Evolutionary conservation across 2,113 vertebrate species (phyloP).

Genomic region (Cyprinodon variegatus): DNA sequence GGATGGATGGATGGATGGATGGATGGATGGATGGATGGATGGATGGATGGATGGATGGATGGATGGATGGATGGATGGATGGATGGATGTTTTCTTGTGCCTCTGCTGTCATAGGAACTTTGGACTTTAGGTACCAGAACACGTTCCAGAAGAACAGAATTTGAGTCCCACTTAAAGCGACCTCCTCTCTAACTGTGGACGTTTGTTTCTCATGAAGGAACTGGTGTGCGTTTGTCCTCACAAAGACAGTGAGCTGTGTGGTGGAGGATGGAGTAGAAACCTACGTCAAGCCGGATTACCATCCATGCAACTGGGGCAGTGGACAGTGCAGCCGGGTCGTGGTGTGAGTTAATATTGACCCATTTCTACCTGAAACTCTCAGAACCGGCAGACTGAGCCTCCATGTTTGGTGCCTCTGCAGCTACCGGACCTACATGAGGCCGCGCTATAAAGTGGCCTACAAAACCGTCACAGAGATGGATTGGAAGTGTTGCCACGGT

Average conservation of each 20-base stretch:
- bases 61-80: no score
- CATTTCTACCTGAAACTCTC: neutral
- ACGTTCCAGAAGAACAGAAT: neutral
- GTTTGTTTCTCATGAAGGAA: conserved; percentile 80
- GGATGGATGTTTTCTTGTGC: neutral
- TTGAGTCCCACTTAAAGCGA: neutral
- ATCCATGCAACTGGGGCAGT: conserved; percentile 91
- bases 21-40: no score
- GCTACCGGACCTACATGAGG: conserved; percentile 91
- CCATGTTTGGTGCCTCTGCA: conserved; percentile 52
- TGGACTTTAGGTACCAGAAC: neutral
- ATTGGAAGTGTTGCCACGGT: conserved; percentile 95
- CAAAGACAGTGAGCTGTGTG: conserved; percentile 90
- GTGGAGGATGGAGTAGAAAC: conserved; percentile 94
- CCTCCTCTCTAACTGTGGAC: neutral
- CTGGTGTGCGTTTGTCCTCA: conserved; percentile 93
- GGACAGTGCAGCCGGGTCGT: conserved; percentile 87
- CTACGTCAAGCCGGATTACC: conserved; percentile 91
- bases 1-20: no score
- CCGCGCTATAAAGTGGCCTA: conserved; percentile 91
- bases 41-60: no score
- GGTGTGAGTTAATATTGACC: conserved; percentile 80
- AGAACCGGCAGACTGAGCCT: conserved; percentile 5
- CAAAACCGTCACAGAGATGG: conserved; percentile 90
- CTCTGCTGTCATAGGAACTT: neutral